These are phyloP conservation scores for Lithophane socia DNA, from an alignment of 2,888 invertebrate species.

Conservation along the genomic window DNA sequence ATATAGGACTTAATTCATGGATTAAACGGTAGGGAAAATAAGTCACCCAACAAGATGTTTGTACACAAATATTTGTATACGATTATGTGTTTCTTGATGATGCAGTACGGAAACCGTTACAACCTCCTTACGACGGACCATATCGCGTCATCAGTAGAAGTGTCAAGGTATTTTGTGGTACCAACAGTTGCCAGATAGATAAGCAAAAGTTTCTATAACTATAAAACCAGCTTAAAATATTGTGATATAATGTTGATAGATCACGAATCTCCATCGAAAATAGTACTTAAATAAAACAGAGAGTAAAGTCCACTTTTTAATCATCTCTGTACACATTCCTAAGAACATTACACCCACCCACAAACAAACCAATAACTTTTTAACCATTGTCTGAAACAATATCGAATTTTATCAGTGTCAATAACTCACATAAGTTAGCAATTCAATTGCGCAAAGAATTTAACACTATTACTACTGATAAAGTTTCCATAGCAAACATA, in stretches of 20 bases:
- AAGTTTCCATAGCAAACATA: not conserved
- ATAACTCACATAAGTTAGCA: not conserved
- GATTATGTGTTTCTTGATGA: not conserved
- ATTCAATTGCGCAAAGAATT: not conserved
- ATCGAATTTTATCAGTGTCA: not conserved
- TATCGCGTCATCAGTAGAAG: conserved; percentile 1
- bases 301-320: not conserved
- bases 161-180: not conserved
- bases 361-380: not conserved
- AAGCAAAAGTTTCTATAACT: not conserved
- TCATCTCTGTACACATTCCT: not conserved
- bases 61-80: conserved; percentile 7
- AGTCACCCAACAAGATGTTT: conserved; percentile 3
- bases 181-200: not conserved
- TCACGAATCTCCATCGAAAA: not conserved
- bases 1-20: not conserved
- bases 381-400: not conserved
- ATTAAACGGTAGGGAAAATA: not conserved
- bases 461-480: not conserved
- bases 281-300: not conserved
- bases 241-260: not conserved
- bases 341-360: not conserved
- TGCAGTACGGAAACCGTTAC: too few species aligned
- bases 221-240: not conserved
- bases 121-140: conserved; percentile 6